Base-by-base conservation (phyloP, 37 sponge, comb jelly and placozoan genomes). In the Haliclona indistincta region DNA sequence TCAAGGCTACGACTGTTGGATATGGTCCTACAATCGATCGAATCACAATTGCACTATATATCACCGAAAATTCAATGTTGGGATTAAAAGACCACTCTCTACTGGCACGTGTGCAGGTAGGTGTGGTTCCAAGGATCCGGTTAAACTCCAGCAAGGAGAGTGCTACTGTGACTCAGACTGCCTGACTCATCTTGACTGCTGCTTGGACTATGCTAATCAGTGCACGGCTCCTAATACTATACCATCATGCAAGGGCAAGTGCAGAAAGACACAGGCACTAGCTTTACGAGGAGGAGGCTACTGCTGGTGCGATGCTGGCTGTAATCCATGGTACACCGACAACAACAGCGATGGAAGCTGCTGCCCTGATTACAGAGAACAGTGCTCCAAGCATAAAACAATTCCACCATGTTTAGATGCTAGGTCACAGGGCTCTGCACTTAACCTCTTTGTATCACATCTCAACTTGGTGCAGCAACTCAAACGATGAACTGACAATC, bases 291-390 rank as follows among this genome's bases (percentile, higher is more conserved):
- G 70, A 17, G 81, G 81, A 4, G 81, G 81, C 4, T 80, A 80
- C 35, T 80, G 81, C 44, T 80, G 68, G 64, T 80, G 81, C 39
- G 17, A 37, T 17, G 38, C 26, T 28, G 70, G 70, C 36, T 80
- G 81, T 25, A 43, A 45, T 44, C 38, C 54, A 6, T 80, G 72
- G 71, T 71, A 45, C 51, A 80, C 81, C 7, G 81, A 80, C 35
- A 80, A 80, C 34, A 80, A 80, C 41, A 80, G 81, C 26, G 64
- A 11, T 71, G 71, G 81, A 2, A 70, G 81, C 30, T 80, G 81
- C 63, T 80, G 81, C 38, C 38, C 71, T 11, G 81, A 80, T 40
- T 80, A 80, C 34, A 17, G 19, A 3, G 30, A 56, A 38, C 32
- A 60, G 58, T 80, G 81, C 38, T 28, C 30, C 49, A 38, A 70